Conservation (phyloP, 2,888 invertebrate genomes). For the Drosophila suboccidentalis region DNA sequence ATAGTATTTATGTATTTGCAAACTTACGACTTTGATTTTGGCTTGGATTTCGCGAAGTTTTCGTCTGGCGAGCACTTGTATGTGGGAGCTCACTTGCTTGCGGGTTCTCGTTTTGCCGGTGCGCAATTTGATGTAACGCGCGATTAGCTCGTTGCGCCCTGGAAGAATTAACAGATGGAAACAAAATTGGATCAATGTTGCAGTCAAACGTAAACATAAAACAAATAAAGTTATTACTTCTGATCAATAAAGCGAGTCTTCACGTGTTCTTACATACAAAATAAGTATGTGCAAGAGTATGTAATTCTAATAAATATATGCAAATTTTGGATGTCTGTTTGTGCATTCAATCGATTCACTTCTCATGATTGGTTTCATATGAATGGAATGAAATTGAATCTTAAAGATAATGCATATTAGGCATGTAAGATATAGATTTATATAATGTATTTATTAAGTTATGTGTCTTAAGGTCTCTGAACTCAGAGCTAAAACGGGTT, state of each 20-base stretch:
- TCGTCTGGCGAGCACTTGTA: slow-evolving; percentile 99
- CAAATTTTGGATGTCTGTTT: background rate
- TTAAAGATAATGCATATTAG: background rate
- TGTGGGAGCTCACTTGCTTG: slow-evolving; percentile 99
- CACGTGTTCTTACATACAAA: background rate
- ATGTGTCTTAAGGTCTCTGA: slow-evolving; percentile 1
- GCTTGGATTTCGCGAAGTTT: slow-evolving; percentile 99
- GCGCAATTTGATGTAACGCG: slow-evolving; percentile 99
- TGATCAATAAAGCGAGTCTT: background rate
- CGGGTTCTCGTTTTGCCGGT: slow-evolving; percentile 99
- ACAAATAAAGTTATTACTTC: slow-evolving; percentile 3
- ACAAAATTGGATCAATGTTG: slow-evolving; percentile 17
- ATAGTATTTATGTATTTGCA: background rate
- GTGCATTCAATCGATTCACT: background rate
- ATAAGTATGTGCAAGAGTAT: background rate
- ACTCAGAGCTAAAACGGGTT: background rate
- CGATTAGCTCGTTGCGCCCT: slow-evolving; percentile 99
- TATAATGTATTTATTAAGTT: background rate
- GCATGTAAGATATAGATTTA: background rate
- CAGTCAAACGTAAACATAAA: slow-evolving; percentile 12
- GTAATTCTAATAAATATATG: background rate
- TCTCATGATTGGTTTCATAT: background rate
- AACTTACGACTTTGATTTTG: slow-evolving; percentile 98
- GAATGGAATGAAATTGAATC: background rate
- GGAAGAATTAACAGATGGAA: slow-evolving; percentile 85